Conservation (phyloP, 2,797 vertebrate species). For the Phoxinus dragarum region DNA sequence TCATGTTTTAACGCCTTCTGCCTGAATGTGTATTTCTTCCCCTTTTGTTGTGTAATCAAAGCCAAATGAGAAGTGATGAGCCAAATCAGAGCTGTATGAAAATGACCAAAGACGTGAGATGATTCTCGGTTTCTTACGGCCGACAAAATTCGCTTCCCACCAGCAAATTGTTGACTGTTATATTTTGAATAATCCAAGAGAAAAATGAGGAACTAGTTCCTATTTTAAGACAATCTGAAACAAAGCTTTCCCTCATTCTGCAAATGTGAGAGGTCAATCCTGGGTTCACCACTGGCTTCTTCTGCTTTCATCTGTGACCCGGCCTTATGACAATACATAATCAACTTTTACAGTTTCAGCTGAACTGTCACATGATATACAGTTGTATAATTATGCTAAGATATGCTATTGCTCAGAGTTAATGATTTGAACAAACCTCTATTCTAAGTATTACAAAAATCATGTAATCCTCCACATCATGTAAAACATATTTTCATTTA, state of each 20-base stretch:
- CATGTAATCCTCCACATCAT: not conserved
- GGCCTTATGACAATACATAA: not conserved
- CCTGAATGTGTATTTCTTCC: not conserved
- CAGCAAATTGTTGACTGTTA: constrained; percentile 31
- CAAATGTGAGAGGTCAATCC: constrained; percentile 45
- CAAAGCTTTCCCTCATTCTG: constrained; percentile 37
- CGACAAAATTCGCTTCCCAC: not conserved
- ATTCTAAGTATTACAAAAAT: not conserved
- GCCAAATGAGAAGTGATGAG: constrained; percentile 18
- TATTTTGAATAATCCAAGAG: constrained; percentile 17
- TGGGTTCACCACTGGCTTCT: constrained; percentile 7
- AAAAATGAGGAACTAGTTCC: constrained; percentile 50
- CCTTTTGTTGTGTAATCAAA: constrained; percentile 25
- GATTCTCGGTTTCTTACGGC: not conserved
- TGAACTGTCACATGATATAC: not conserved
- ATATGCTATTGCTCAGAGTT: not conserved
- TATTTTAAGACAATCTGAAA: constrained; percentile 54
- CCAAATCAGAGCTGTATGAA: not conserved
- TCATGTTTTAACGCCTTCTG: constrained; percentile 29
- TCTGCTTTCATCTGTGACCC: constrained; percentile 37
- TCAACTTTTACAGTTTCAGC: constrained; percentile 6
- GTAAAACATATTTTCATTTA: not conserved
- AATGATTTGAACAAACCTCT: not conserved
- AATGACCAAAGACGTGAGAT: not conserved
- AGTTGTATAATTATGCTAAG: not conserved